Conservation (phyloP, 2,888 invertebrate species). For the Chorisops tibialis region DNA sequence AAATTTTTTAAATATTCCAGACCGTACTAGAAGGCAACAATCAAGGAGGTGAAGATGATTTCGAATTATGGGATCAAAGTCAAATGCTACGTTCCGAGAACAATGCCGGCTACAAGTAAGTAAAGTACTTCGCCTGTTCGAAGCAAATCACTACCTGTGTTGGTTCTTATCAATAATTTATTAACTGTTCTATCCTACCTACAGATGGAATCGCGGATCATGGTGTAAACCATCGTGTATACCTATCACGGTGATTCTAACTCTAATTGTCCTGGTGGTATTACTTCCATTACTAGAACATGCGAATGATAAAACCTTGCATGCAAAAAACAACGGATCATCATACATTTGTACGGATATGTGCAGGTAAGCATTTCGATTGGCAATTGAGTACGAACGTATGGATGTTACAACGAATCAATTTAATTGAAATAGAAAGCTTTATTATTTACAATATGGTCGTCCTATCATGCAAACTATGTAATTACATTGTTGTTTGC, state of each 20-base stretch:
- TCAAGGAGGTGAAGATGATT: constrained; percentile 65
- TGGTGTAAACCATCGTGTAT: constrained; percentile 83
- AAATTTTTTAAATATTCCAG: constrained; percentile 49
- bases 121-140: background rate
- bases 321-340: constrained; percentile 43
- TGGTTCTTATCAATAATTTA: background rate
- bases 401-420: too few species aligned
- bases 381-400: too few species aligned
- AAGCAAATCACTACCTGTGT: background rate
- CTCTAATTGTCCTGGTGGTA: constrained; percentile 75
- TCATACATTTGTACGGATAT: constrained; percentile 58
- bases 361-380: constrained; percentile 58
- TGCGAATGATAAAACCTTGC: constrained; percentile 55
- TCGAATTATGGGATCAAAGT: constrained; percentile 72
- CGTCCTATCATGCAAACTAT: too few species aligned
- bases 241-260: constrained; percentile 74
- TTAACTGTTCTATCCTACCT: constrained; percentile 28
- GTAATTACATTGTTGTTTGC: too few species aligned
- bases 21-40: constrained; percentile 68
- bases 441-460: too few species aligned
- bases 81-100: constrained; percentile 36
- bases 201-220: constrained; percentile 58
- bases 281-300: constrained; percentile 72
- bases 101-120: constrained; percentile 35
- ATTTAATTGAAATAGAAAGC: too few species aligned